Percentiles rank a stretch among this genome's conserved stretches.
Evolutionary conservation across 2,888 invertebrate genomes (phyloP).

Genomic region (Nomada fabriciana): DNA sequence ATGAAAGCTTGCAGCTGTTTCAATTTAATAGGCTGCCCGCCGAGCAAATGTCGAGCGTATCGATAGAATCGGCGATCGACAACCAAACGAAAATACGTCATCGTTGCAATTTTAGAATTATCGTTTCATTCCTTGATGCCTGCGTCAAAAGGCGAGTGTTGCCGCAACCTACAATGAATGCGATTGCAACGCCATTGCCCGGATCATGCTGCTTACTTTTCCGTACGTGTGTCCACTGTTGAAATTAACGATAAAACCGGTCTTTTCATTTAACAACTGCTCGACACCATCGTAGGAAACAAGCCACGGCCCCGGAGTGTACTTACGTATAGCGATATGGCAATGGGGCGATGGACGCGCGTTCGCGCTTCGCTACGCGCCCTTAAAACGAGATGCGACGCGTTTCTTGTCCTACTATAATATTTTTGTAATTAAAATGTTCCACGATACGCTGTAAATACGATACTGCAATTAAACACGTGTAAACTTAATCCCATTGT

Average conservation of each 20-base stretch:
- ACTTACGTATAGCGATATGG: background rate
- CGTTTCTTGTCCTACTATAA: conserved; percentile 46
- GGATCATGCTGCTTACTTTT: no score
- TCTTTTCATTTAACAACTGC: conserved; percentile 46
- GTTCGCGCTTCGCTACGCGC: conserved; percentile 1
- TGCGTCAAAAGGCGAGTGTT: no score
- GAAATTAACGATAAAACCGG: conserved; percentile 30
- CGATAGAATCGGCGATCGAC: no score
- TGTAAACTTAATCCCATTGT: conserved; percentile 42
- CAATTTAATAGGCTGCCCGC: no score
- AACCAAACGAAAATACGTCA: no score
- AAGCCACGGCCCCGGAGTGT: background rate
- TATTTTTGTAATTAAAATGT: conserved; percentile 73
- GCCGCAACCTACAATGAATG: no score
- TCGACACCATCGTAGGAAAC: background rate
- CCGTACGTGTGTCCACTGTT: background rate
- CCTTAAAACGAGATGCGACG: conserved; percentile 37
- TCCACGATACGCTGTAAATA: conserved; percentile 76
- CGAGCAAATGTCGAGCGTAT: no score
- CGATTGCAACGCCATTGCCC: no score
- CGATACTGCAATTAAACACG: conserved; percentile 73
- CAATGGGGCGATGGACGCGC: background rate
- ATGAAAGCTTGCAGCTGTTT: no score
- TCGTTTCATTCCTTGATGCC: no score
- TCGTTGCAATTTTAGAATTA: no score